These are phyloP conservation scores for Balaeniceps rex DNA, from an alignment of 2,113 vertebrate species.

Conservation along the genomic window DNA sequence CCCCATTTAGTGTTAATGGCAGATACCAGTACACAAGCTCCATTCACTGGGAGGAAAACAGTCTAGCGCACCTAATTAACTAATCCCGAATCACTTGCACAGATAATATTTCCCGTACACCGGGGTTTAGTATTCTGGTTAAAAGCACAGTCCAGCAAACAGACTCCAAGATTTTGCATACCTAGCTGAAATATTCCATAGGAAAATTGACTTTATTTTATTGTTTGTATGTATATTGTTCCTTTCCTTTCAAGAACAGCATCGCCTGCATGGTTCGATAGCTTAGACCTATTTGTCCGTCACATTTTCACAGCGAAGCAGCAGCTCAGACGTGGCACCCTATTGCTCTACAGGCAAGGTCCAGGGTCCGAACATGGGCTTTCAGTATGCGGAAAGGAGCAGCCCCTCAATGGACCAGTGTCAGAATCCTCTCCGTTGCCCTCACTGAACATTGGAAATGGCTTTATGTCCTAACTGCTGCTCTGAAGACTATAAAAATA, in stretches of 20 bases:
- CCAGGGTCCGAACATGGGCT: not conserved
- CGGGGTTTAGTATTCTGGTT: not conserved
- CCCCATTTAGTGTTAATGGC: constrained; percentile 70
- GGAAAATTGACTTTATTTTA: not conserved
- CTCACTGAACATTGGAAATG: not conserved
- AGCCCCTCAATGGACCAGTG: not conserved
- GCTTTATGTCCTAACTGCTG: not conserved
- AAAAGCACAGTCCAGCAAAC: not conserved
- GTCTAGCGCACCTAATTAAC: constrained; percentile 49
- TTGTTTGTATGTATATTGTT: not conserved
- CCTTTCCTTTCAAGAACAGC: not conserved
- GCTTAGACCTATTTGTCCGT: not conserved
- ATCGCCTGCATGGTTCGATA: not conserved
- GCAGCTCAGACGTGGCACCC: not conserved
- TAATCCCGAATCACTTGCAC: constrained; percentile 51
- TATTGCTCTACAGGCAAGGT: not conserved
- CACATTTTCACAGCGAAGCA: not conserved
- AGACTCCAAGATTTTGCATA: not conserved
- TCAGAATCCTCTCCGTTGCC: not conserved
- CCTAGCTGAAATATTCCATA: not conserved
- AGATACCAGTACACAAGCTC: constrained; percentile 61
- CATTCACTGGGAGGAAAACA: constrained; percentile 32
- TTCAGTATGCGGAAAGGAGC: not conserved
- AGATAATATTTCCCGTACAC: constrained; percentile 14
- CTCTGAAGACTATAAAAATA: not conserved